Evolutionary conservation across 2,888 invertebrate genomes (phyloP).

Genomic region (Molanna angustata): DNA sequence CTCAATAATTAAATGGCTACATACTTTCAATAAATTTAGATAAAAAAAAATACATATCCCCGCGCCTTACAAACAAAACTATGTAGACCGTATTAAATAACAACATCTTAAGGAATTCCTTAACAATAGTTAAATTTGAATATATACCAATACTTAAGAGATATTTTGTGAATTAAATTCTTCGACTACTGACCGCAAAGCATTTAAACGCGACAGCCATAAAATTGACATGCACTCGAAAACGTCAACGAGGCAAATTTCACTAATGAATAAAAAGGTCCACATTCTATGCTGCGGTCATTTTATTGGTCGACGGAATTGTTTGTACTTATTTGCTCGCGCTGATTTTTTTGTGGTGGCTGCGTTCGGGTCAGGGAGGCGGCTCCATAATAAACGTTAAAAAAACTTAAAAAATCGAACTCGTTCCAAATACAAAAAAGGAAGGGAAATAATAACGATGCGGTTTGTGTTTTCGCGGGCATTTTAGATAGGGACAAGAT

Average conservation of each 20-base stretch:
- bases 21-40: neutral
- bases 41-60: neutral
- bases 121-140: slow-evolving; percentile 28
- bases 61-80: slow-evolving; percentile 5
- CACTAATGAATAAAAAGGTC: neutral
- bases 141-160: neutral
- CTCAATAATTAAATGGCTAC: neutral
- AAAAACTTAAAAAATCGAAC: slow-evolving; percentile 19
- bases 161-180: slow-evolving; percentile 6
- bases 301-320: neutral
- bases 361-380: neutral
- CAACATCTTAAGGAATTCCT: slow-evolving; percentile 19
- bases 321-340: neutral
- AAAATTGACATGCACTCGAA: neutral
- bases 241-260: neutral
- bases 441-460: slow-evolving; percentile 25
- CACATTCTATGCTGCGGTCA: neutral
- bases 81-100: slow-evolving; percentile 4
- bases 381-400: slow-evolving; percentile 11
- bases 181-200: neutral
- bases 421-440: slow-evolving; percentile 28
- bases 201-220: slow-evolving; percentile 3
- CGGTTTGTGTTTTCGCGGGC: slow-evolving; percentile 30
- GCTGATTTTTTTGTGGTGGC: neutral
- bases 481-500: slow-evolving; percentile 32